Base-by-base conservation (phyloP, 1,140 invertebrate genomes). In the Lasioglossum albipes region DNA sequence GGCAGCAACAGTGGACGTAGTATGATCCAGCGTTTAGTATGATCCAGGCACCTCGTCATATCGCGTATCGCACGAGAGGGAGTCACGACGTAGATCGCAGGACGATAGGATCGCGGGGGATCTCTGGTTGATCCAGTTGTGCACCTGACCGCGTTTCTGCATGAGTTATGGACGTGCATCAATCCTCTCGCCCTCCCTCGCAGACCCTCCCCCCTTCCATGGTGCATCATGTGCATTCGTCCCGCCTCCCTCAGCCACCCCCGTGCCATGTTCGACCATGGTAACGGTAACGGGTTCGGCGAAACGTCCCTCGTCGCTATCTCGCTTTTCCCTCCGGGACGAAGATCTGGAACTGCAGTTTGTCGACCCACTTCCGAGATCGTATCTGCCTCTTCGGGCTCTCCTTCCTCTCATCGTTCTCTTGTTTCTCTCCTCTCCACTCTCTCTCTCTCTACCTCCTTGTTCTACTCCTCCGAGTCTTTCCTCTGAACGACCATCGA, bases 141-240 rank as follows among this genome's bases (percentile, higher is more conserved):
- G 84, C 90, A 90, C 90, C 89, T 92, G 91, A 91, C 91, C 91
- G 89, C 88, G 88, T 92, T 91, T 91, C 83, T 83, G 79, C 85
- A 88, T 86, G 87, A 91, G 88, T 91, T 89, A 89, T 83, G 88
- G 82, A 80, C 78, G 83, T 70, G 84, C 88, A 89, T 90, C 87
- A 88, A 89, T 88, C 83, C 81, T 85, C 82, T 87, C 70, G 71
- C 20, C 71, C 71, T 52, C 27, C 31, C 31, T 31, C 62, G 18
- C 52, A 20, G 52, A 54, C 57, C 57, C 18, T 59, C 6, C 52
- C 36, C 59, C 70, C 49, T n/a, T 13, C 62, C 22, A 72, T 10
- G 72, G 36, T 27, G 64, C 5, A 77, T 84, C 66, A 41, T 27
- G 57, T 12, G 62, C 52, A 22, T 10, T 49, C 66, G 67, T 80